Evolutionary conservation across 2,113 vertebrate species (phyloP), one percentile per base, ranked within the genome.

Genomic region (Tapirus terrestris): DNA sequence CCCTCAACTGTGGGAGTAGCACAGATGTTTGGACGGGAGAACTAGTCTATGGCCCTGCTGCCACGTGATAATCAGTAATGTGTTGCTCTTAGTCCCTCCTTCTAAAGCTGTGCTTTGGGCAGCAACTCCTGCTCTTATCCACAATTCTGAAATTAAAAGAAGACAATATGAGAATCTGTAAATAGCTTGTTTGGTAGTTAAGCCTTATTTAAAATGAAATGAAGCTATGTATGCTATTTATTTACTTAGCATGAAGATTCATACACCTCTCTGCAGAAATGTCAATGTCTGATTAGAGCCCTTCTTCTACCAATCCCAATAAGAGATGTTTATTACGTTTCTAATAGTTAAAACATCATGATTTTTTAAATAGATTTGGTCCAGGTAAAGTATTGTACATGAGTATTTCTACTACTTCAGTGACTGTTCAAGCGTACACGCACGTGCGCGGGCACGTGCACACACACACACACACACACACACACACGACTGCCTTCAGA

Each of bases 31-130:
- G 18, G 39, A 33, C 8, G 33, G 3, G 17, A 4, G 9, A 48
- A 3, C 63, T 45, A 27, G 9, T 3, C 0, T 1, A 0, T 3
- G 13, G n/a, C 11, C 7, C 0, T 8, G 4, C 2, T 21, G 8
- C 29, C 51, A 5, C 16, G 0, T 1, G 0, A 20, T 5, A 29
- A 7, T 3, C 16, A 20, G 8, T 36, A 7, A 43, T 25, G 0
- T 7, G 27, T 12, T 65, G 48, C 13, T 39, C 33, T 61, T 18
- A 20, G 12, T 21, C 8, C 0, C 39, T 17, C 11, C 65, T 8
- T 27, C 20, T 4, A 23, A 14, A 43, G 7, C 8, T 23, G 1
- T 12, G 2, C 27, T 17, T 25, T 31, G 5, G 23, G 5, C 10
- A 31, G 21, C 8, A 14, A 31, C 7, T 33, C 17, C 4, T 6